Conservation (phyloP, 2,797 vertebrate genomes). For the Pipistrellus pygmaeus region DNA sequence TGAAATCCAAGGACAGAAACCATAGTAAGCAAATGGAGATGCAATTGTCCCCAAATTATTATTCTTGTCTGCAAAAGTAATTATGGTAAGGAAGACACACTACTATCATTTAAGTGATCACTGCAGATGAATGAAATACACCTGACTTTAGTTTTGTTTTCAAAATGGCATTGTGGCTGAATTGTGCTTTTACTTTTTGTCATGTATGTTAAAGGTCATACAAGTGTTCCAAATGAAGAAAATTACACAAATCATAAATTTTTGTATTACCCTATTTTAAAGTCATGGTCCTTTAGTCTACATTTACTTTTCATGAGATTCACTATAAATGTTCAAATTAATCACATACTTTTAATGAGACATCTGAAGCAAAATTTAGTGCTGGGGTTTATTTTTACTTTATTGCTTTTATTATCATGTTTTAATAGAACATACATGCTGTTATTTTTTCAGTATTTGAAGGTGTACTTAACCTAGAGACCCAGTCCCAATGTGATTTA, state of each 20-base stretch:
- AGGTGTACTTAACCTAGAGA: conserved; percentile 35
- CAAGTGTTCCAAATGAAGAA: conserved; percentile 78
- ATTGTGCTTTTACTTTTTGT: background rate
- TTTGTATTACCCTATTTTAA: conserved; percentile 77
- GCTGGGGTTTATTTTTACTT: background rate
- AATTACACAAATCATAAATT: conserved; percentile 68
- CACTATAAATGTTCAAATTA: conserved; percentile 71
- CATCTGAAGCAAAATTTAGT: conserved; percentile 1
- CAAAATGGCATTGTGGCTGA: conserved; percentile 24
- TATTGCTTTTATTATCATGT: conserved; percentile 12
- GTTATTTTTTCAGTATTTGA: conserved; percentile 19
- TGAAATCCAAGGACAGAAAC: conserved; percentile 75
- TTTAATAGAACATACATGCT: background rate
- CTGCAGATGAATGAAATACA: conserved; percentile 22
- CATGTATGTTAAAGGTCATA: conserved; percentile 48
- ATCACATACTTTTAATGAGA: conserved; percentile 75
- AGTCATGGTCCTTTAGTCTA: conserved; percentile 71
- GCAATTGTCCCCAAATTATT: conserved; percentile 70
- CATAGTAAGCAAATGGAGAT: conserved; percentile 73
- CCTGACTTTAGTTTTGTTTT: background rate
- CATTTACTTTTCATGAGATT: conserved; percentile 65
- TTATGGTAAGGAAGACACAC: conserved; percentile 16
- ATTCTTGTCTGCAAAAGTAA: conserved; percentile 66
- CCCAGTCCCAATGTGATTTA: background rate
- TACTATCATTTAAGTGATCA: background rate